Base-by-base conservation (phyloP, 2,113 vertebrate genomes). In the Urocolius indicus region DNA sequence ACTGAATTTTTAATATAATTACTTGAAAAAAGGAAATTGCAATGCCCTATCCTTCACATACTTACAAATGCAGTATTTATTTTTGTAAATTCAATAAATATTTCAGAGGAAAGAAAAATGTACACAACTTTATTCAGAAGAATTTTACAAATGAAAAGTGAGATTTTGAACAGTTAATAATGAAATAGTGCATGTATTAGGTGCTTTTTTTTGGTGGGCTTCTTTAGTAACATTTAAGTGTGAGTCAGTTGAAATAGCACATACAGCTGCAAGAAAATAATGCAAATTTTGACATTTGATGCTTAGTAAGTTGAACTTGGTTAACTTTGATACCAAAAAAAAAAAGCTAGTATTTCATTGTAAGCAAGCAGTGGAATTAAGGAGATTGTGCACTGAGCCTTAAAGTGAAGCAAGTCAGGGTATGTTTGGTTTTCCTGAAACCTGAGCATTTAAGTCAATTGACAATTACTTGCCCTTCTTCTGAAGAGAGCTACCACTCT, bases 261-360 rank as follows among this genome's bases (percentile, higher is more conserved):
- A 82, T 52, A 61, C 73, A 89, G 57, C 88, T 95, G 83, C 57
- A 67, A 84, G 65, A 87, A 77, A 95, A 85, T 69, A 85, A 91
- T 86, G 92, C 85, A 94, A 75, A 89, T 95, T 81, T 78, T 96
- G 85, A 90, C 69, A 95, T 91, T 90, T 92, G 73, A 59, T 17
- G 29, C 90, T 93, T 62, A 63, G 8, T 68, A 90, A 87, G 73
- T 61, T 65, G 72, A 90, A 96, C 65, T 97, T 89, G 85, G 48
- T 88, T 94, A 86, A 93, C 30, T 93, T 89, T 68, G 72, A 72
- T 59, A 61, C 54, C 10, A 71, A n/a, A n/a, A n/a, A n/a, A 41
- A 41, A 71, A 92, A 94, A 51, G 72, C 19, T 87, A 66, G 52
- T 41, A 54, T 71, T 92, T 90, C 86, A 23, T 90, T 94, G 49